A percentile compares a stretch with the other conserved stretches of the same genome.
phyloP scores from a whole-genome alignment of 1,140 invertebrate species.

The Halictus rubicundus region DNA sequence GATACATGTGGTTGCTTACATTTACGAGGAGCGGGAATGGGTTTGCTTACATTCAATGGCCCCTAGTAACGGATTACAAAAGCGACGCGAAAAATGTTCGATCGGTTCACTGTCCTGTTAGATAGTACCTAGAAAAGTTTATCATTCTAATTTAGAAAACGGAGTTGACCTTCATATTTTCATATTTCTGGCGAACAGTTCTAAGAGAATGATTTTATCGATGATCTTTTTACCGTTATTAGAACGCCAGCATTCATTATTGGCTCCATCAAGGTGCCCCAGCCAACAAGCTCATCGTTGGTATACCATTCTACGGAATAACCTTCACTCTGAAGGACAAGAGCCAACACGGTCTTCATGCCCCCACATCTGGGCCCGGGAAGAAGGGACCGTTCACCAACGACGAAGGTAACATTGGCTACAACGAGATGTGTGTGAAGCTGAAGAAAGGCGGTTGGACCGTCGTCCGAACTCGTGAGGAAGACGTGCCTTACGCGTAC shows the following conservation, averaged over 20 bases:
- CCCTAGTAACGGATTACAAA: too few species aligned
- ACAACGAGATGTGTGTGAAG: slow-evolving; percentile 85
- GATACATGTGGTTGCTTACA: too few species aligned
- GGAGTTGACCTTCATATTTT: too few species aligned
- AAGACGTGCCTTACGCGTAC: slow-evolving; percentile 85
- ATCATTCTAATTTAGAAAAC: too few species aligned
- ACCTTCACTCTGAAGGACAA: slow-evolving; percentile 82
- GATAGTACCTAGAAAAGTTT: too few species aligned
- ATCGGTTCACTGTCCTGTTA: too few species aligned
- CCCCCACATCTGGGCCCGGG: slow-evolving; percentile 82
- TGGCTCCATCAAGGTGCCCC: slow-evolving; percentile 83
- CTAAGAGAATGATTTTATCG: background rate
- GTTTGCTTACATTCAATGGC: too few species aligned
- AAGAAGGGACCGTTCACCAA: slow-evolving; percentile 86
- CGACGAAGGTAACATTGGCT: slow-evolving; percentile 87
- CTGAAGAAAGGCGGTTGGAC: slow-evolving; percentile 76
- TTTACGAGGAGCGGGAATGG: too few species aligned
- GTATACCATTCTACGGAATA: slow-evolving; percentile 84
- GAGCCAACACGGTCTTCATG: slow-evolving; percentile 79
- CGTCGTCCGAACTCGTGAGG: slow-evolving; percentile 79
- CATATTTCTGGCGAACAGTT: too few species aligned
- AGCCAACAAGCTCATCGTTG: slow-evolving; percentile 83
- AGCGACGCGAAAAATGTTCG: too few species aligned
- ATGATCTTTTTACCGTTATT: background rate
- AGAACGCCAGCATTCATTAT: slow-evolving; percentile 81